phyloP scores from a whole-genome alignment of 2,113 vertebrate genomes.

The Glaucomys volans region DNA sequence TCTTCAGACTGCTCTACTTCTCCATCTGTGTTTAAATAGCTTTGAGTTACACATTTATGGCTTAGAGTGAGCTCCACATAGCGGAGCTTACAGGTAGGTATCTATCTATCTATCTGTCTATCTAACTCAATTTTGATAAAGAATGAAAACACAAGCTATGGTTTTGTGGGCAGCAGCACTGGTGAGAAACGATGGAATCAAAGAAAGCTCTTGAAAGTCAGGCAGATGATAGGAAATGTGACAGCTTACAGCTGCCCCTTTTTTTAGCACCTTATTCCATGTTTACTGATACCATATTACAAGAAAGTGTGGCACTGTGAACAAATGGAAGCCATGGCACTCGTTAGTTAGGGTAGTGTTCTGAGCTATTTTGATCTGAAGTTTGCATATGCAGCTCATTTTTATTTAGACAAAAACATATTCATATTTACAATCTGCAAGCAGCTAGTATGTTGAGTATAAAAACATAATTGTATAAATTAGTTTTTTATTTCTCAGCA shows the following conservation, averaged over 20 bases:
- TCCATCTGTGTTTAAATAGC: not conserved
- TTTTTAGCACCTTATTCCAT: not conserved
- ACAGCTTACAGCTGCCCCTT: not conserved
- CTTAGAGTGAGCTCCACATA: not conserved
- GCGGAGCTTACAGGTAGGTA: not conserved
- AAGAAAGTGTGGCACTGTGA: not conserved
- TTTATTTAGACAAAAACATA: not conserved
- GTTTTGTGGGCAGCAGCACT: not conserved
- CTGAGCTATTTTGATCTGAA: not conserved
- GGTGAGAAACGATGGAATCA: not conserved
- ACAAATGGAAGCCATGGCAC: not conserved
- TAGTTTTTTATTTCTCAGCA: not conserved
- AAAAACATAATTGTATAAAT: not conserved
- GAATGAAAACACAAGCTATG: not conserved
- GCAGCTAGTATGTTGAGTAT: not conserved
- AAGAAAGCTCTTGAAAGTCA: not conserved
- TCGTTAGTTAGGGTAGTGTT: not conserved
- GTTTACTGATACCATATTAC: not conserved
- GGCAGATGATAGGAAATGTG: not conserved
- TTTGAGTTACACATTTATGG: not conserved
- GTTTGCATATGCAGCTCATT: not conserved
- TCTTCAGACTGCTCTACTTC: not conserved
- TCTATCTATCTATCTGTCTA: not conserved
- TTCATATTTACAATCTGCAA: slow-evolving; percentile 7
- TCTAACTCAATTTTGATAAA: slow-evolving; percentile 8